A percentile compares a stretch with the other conserved stretches of the same genome.
phyloP scores from a whole-genome alignment of 2,797 vertebrate genomes.

The Parauchenoglanis ngamensis region DNA sequence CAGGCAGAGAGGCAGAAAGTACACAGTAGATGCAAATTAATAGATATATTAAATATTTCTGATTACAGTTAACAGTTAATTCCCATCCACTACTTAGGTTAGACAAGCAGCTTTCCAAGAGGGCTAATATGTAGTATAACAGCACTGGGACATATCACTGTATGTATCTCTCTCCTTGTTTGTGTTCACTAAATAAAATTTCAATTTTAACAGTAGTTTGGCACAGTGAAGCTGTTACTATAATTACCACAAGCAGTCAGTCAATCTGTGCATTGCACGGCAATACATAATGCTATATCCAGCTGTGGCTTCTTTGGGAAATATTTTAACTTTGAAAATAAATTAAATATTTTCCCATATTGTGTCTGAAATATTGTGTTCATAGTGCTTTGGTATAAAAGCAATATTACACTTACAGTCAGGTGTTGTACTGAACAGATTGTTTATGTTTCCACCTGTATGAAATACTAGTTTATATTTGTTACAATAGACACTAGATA shows the following conservation, averaged over 20 bases:
- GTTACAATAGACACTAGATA: background rate
- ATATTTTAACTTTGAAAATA: background rate
- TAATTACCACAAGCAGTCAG: background rate
- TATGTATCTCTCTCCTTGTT: background rate
- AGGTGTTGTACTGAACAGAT: background rate
- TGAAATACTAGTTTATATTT: background rate
- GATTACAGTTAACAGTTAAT: background rate
- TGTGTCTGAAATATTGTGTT: background rate
- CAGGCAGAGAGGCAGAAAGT: background rate
- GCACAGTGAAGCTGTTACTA: background rate
- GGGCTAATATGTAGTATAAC: background rate
- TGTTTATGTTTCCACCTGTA: background rate
- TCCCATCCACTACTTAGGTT: background rate
- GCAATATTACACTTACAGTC: background rate
- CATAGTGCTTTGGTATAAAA: background rate
- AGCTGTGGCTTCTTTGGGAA: background rate
- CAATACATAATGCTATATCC: background rate
- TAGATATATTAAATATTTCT: background rate
- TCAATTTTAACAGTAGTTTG: background rate
- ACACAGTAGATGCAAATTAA: background rate
- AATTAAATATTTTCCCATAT: background rate
- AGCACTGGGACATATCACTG: background rate
- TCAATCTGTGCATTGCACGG: background rate
- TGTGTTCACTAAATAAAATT: background rate
- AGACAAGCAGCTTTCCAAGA: background rate